Percentiles rank a stretch among this genome's conserved stretches.
Evolutionary conservation across 2,797 vertebrate genomes (phyloP).

Genomic region (Sebastes steindachneri): DNA sequence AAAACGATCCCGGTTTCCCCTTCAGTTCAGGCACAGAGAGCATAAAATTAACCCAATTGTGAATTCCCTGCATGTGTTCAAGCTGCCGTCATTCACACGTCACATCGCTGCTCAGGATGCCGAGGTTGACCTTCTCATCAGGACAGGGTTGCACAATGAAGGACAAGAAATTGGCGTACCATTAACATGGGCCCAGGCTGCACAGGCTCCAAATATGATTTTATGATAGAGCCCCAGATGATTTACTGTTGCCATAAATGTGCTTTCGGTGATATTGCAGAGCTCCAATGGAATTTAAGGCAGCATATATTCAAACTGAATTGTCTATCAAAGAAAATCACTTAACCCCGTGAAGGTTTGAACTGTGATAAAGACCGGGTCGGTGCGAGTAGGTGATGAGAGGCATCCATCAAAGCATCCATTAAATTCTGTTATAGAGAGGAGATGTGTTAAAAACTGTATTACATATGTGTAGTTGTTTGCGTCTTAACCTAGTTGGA

Average conservation of each 20-base stretch:
- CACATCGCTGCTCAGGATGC: not conserved
- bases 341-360: conserved; percentile 36
- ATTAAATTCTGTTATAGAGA: not conserved
- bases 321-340: conserved; percentile 51
- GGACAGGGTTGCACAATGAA: conserved; percentile 8
- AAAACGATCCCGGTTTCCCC: not conserved
- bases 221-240: conserved; percentile 35
- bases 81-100: conserved; percentile 30
- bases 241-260: conserved; percentile 61
- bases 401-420: conserved; percentile 21
- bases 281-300: conserved; percentile 39
- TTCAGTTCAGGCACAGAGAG: not conserved
- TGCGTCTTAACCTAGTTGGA: not conserved
- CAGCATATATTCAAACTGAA: conserved; percentile 49
- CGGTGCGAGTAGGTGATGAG: conserved; percentile 14
- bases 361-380: conserved; percentile 25
- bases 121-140: conserved; percentile 43
- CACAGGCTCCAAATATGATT: conserved; percentile 26
- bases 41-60: not conserved
- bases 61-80: not conserved
- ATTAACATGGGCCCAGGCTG: conserved; percentile 8
- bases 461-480: not conserved
- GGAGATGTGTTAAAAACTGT: not conserved
- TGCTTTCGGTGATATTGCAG: conserved; percentile 53
- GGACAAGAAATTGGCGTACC: conserved; percentile 18